phyloP scores from a whole-genome alignment of 2,888 invertebrate genomes.

The Drosophila greeni region DNA sequence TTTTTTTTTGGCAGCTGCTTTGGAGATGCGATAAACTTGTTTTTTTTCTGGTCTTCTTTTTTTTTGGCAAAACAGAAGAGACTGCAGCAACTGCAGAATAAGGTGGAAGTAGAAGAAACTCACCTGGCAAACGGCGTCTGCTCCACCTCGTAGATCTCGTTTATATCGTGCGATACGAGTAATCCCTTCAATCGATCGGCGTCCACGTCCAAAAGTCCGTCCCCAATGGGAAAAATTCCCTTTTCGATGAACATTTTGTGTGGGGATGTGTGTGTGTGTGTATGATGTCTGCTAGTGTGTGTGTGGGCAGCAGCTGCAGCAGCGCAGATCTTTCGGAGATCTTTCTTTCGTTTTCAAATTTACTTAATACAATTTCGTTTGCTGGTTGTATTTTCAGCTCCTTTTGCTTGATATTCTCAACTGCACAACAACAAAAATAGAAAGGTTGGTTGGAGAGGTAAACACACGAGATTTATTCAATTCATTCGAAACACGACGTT shows the following conservation, averaged over 20 bases:
- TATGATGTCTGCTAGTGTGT: conserved; percentile 17
- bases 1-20: conserved; percentile 43
- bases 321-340: conserved; percentile 15
- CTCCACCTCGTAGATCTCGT: conserved; percentile 88
- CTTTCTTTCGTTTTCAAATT: conserved; percentile 32
- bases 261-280: conserved; percentile 9
- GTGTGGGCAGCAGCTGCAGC: conserved; percentile 16
- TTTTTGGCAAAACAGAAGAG: conserved; percentile 35
- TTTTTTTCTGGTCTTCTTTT: conserved; percentile 20
- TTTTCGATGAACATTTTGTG: conserved; percentile 77
- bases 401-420: conserved; percentile 28
- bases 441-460: conserved; percentile 22
- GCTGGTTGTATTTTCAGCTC: conserved; percentile 21
- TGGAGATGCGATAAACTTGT: conserved; percentile 35
- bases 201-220: conserved; percentile 86
- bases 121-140: conserved; percentile 92
- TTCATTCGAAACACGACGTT: conserved; percentile 32
- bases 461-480: conserved; percentile 27
- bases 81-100: conserved; percentile 1
- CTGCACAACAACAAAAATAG: conserved; percentile 31
- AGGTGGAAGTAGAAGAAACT: conserved; percentile 62
- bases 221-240: conserved; percentile 80
- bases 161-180: conserved; percentile 86
- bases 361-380: conserved; percentile 32
- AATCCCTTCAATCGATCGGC: conserved; percentile 84